phyloP scores from a whole-genome alignment of 2,113 vertebrate genomes.

The Pelecanoides urinatrix region DNA sequence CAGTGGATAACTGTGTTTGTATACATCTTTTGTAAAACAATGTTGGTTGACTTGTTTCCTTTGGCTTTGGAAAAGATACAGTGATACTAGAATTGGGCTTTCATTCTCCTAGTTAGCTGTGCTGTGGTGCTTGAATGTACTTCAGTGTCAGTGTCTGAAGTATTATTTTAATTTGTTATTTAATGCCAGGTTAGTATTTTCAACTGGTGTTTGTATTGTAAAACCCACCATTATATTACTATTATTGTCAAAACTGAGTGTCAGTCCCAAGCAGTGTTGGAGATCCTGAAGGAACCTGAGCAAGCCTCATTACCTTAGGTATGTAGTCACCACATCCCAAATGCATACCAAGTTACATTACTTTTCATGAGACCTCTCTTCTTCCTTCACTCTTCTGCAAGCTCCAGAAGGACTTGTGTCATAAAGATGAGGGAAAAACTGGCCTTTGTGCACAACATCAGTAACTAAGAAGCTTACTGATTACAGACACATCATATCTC shows the following conservation, averaged over 20 bases:
- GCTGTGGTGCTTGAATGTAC: background rate
- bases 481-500: fast-evolving
- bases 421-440: background rate
- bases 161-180: background rate
- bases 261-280: background rate
- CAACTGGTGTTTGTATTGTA: background rate
- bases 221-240: background rate
- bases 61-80: background rate
- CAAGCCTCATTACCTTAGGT: background rate
- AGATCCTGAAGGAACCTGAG: background rate
- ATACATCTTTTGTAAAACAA: background rate
- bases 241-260: background rate
- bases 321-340: background rate
- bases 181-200: background rate
- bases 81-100: background rate
- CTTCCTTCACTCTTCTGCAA: background rate
- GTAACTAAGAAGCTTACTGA: background rate
- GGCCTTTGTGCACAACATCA: background rate
- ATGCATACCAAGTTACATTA: background rate
- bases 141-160: background rate
- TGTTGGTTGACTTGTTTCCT: background rate
- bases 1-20: background rate
- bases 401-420: background rate
- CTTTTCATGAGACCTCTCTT: background rate
- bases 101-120: background rate